Base-by-base conservation (phyloP, 2,113 vertebrate species). In the Trogon surrucura region DNA sequence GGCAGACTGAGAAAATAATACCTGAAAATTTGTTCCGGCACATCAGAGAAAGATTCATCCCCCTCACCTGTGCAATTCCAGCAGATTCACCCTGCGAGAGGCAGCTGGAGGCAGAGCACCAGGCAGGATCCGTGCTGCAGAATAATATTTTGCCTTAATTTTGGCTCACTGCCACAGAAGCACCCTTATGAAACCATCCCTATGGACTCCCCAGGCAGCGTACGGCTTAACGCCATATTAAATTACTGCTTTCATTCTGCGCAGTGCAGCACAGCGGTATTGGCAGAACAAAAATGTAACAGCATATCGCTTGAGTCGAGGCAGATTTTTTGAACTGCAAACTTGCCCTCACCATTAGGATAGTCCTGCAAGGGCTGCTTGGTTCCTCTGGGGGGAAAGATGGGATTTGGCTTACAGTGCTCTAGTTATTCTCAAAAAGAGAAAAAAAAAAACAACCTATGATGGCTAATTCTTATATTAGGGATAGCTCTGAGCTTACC, bases 181-280 rank as follows among this genome's bases (percentile, higher is more conserved):
- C 73, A 65, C 83, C 92, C 92, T 88, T 54, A 5, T 21, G 83
- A 87, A 69, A 41, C 73, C 48, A 25, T 81, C 89, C 61, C 93
- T 9, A 5, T 45, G 5, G 83, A 83, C 91, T 91, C 77, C 1
- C 10, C 77, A 82, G 91, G 94, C 91, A 89, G 88, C 4, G 0
- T 70, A 32, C 15, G 2, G 91, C 83, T 91, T 84, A 85, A n/a
- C 73, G 29, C 84, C 83, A 50, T 94, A 13, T 95, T 94, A 96
- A 94, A 94, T 94, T 79, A 75, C 88, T 73, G 92, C 93, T 72
- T 57, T 80, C 88, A 50, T 87, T 90, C 70, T 71, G 73, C 3
- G 2, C 91, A 70, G 91, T 19, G 1, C 86, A 22, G 69, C 80
- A 60, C 69, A 67, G 84, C 5, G 4, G 53, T 10, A 26, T 8